These are phyloP conservation scores for Trididemnum clinides DNA, from an alignment of 23 tunicate species.

Conservation along the genomic window DNA sequence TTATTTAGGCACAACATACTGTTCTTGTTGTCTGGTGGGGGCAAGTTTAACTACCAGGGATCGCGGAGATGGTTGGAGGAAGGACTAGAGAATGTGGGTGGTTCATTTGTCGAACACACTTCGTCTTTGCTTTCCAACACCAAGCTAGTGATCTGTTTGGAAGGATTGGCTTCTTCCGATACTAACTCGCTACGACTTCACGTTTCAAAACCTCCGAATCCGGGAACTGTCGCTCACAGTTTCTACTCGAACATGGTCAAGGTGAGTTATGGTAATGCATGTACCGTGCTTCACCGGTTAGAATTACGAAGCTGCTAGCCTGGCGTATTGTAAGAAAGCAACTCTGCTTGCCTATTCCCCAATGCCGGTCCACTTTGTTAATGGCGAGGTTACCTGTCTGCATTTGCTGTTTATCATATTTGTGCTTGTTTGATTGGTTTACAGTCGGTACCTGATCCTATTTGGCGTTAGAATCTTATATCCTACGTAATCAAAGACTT, in stretches of 20 bases:
- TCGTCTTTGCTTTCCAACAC: slow-evolving; percentile 59
- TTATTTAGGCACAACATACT: slow-evolving; percentile 70
- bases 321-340: too few relatives aligned
- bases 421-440: too few relatives aligned
- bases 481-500: too few relatives aligned
- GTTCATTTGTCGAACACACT: slow-evolving; percentile 22
- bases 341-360: too few relatives aligned
- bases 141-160: slow-evolving; percentile 76
- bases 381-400: too few relatives aligned
- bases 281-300: too few relatives aligned
- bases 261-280: too few relatives aligned
- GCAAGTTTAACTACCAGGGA: slow-evolving; percentile 91
- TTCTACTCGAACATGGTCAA: slow-evolving; percentile 57
- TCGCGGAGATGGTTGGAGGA: slow-evolving; percentile 85
- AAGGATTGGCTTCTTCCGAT: slow-evolving; percentile 47
- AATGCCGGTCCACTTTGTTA: too few relatives aligned
- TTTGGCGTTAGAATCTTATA: too few relatives aligned
- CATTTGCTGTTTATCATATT: too few relatives aligned
- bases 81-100: slow-evolving; percentile 67
- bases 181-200: slow-evolving; percentile 62
- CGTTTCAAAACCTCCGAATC: slow-evolving; percentile 87
- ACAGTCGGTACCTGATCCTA: too few relatives aligned
- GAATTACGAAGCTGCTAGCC: too few relatives aligned
- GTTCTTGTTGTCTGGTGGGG: slow-evolving; percentile 86
- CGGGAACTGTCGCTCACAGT: slow-evolving; percentile 50